phyloP scores from a whole-genome alignment of 2,113 vertebrate genomes.

The Microtus pennsylvanicus region DNA sequence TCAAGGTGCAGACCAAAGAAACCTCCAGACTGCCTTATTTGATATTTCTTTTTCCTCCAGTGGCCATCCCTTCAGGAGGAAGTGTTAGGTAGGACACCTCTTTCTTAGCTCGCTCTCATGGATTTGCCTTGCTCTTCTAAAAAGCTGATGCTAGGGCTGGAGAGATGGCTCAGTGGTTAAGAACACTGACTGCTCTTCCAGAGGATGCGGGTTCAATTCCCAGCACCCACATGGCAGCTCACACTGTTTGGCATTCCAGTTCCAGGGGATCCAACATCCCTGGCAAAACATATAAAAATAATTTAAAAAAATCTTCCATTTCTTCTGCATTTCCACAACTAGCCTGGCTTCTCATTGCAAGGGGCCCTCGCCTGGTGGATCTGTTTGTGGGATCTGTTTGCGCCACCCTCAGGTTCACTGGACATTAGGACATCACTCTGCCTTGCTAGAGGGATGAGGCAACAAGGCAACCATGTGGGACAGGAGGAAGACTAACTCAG shows the following conservation, averaged over 20 bases:
- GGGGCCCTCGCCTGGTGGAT: not conserved
- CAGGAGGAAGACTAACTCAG: not conserved
- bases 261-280: no score
- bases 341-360: not conserved
- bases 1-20: constrained; percentile 5
- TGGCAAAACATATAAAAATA: not conserved
- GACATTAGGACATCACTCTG: not conserved
- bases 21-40: not conserved
- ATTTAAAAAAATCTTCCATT: not conserved
- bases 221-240: no score
- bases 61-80: not conserved
- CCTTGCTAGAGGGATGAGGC: no score
- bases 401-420: not conserved
- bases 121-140: constrained; percentile 19
- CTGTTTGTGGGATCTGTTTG: not conserved
- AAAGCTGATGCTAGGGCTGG: not conserved
- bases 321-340: not conserved
- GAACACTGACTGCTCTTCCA: not conserved
- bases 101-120: not conserved
- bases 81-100: not conserved
- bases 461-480: not conserved
- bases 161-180: not conserved
- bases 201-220: no score
- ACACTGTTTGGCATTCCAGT: no score
- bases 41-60: not conserved